Evolutionary conservation across 2,888 invertebrate genomes (phyloP).

Genomic region (Mystacides longicornis): DNA sequence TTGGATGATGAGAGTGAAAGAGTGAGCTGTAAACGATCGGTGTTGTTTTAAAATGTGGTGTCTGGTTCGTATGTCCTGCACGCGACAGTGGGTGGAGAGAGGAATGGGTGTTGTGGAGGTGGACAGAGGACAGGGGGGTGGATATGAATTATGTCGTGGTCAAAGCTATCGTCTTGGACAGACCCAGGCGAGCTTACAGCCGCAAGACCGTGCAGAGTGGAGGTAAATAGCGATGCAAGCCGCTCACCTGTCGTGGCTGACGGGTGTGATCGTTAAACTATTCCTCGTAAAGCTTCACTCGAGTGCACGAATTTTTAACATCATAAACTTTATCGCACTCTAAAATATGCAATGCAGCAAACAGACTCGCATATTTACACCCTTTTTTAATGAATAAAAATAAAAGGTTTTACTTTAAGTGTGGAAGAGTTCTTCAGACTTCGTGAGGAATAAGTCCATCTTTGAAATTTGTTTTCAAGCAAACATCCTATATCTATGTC

Average conservation of each 20-base stretch:
- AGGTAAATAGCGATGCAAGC: constrained; percentile 1
- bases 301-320: too few species aligned
- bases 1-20: neutral
- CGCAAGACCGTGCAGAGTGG: constrained; percentile 5
- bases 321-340: too few species aligned
- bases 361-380: too few species aligned
- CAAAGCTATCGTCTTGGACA: constrained; percentile 21
- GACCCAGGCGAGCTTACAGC: constrained; percentile 15
- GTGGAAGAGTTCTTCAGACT: too few species aligned
- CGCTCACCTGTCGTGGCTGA: neutral
- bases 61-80: constrained; percentile 1
- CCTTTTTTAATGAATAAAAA: too few species aligned
- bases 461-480: too few species aligned
- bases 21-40: constrained; percentile 20
- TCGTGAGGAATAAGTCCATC: too few species aligned
- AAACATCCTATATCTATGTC: too few species aligned
- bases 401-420: too few species aligned
- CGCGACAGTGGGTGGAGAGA: constrained; percentile 10
- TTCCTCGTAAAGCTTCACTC: too few species aligned
- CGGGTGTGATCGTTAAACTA: too few species aligned
- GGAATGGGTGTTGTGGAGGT: constrained; percentile 5
- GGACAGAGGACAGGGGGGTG: constrained; percentile 19
- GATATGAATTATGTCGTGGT: constrained; percentile 24
- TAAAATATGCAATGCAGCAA: too few species aligned
- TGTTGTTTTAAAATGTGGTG: constrained; percentile 10